Evolutionary conservation across 2,113 vertebrate genomes (phyloP).

Genomic region (Brachionichthys hirsutus): DNA sequence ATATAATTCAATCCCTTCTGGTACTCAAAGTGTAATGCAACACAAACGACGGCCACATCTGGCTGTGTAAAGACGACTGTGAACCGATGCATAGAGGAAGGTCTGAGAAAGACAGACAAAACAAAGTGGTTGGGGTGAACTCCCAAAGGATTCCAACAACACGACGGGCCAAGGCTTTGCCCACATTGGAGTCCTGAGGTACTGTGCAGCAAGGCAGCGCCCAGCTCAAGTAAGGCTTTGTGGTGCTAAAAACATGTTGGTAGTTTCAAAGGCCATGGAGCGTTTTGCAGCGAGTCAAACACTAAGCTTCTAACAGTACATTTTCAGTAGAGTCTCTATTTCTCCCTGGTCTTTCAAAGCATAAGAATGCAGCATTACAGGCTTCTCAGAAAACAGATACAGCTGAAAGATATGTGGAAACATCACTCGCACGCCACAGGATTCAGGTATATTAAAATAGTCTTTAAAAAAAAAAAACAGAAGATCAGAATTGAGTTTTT

Average conservation of each 20-base stretch:
- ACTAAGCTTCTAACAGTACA: slow-evolving; percentile 55
- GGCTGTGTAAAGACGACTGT: slow-evolving; percentile 37
- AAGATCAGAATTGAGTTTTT: no score
- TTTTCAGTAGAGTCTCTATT: slow-evolving; percentile 22
- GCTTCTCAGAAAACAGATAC: slow-evolving; percentile 55
- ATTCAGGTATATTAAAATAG: slow-evolving; percentile 41
- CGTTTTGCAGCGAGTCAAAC: slow-evolving; percentile 42
- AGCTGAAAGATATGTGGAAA: slow-evolving; percentile 54
- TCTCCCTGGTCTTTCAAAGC: slow-evolving; percentile 15
- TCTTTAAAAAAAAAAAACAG: slow-evolving; percentile 1
- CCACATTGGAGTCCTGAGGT: slow-evolving; percentile 59
- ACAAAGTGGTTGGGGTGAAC: slow-evolving; percentile 60
- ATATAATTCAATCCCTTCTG: slow-evolving; percentile 46
- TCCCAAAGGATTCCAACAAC: slow-evolving; percentile 42
- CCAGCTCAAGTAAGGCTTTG: slow-evolving; percentile 81
- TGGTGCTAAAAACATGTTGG: slow-evolving; percentile 63
- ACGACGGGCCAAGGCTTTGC: slow-evolving; percentile 12
- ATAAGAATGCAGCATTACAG: slow-evolving; percentile 67
- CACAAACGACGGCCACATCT: slow-evolving; percentile 11
- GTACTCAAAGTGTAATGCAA: slow-evolving; percentile 33
- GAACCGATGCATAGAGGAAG: slow-evolving; percentile 69
- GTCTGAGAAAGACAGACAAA: slow-evolving; percentile 28
- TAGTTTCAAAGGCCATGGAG: slow-evolving; percentile 44
- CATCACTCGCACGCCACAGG: slow-evolving; percentile 51
- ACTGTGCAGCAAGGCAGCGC: slow-evolving; percentile 59